phyloP scores from a whole-genome alignment of 2,797 vertebrate species.

The Oophaga sylvatica region DNA sequence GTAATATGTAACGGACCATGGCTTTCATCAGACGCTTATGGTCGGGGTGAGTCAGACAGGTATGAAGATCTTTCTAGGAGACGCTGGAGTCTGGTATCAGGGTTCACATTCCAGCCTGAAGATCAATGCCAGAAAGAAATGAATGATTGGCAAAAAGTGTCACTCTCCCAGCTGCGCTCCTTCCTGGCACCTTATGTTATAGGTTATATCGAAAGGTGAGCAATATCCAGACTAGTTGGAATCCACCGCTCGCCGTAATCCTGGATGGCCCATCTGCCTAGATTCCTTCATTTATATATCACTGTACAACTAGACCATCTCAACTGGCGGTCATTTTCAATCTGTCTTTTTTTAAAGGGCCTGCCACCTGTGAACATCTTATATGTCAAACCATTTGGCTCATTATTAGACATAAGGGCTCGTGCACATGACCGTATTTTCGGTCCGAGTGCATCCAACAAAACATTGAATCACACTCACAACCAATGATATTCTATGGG shows the following conservation, averaged over 20 bases:
- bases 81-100: background rate
- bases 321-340: background rate
- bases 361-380: background rate
- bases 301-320: background rate
- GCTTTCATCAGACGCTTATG: background rate
- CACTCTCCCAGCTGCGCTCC: background rate
- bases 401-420: background rate
- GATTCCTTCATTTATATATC: background rate
- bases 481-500: no score
- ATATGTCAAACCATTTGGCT: background rate
- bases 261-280: background rate
- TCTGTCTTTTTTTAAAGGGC: background rate
- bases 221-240: background rate
- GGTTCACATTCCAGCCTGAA: constrained; percentile 30
- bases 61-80: background rate
- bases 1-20: no score
- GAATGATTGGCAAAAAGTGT: background rate
- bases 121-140: background rate
- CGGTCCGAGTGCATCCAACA: no score
- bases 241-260: background rate
- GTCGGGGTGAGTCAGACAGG: background rate
- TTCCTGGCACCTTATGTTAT: background rate
- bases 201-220: background rate
- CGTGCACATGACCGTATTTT: no score
- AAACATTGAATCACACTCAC: no score